Percentiles rank a stretch among this genome's conserved stretches.
phyloP scores from a whole-genome alignment of 1,140 invertebrate genomes.

The Piezodorus guildinii region DNA sequence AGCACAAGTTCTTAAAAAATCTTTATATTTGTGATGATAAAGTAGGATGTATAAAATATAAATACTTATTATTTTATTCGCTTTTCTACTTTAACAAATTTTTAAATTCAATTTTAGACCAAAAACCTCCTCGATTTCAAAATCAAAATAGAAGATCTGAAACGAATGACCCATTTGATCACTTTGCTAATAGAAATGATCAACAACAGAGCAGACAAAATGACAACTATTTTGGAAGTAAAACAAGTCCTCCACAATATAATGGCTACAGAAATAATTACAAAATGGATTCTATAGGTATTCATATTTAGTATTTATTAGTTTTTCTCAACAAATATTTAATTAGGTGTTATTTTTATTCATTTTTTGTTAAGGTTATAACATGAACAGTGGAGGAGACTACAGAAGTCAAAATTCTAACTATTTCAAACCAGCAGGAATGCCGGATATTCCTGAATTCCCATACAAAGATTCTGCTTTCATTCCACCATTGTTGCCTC shows the following conservation, averaged over 20 bases:
- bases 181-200: constrained; percentile 18
- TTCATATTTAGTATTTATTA: neutral
- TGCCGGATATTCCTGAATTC: constrained; percentile 29
- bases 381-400: constrained; percentile 15
- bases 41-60: too few species aligned
- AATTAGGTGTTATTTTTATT: neutral
- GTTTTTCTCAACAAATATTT: neutral
- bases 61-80: too few species aligned
- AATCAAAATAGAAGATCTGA: constrained; percentile 24
- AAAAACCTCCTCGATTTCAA: constrained; percentile 40
- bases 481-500: constrained; percentile 21
- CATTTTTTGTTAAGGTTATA: constrained; percentile 15
- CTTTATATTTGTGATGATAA: too few species aligned
- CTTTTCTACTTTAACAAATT: too few species aligned
- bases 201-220: neutral
- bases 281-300: constrained; percentile 20
- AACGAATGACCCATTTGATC: constrained; percentile 15
- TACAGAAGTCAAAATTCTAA: constrained; percentile 25
- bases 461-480: constrained; percentile 27
- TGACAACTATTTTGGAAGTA: constrained; percentile 17
- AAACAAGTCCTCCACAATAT: neutral
- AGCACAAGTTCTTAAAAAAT: too few species aligned
- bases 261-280: constrained; percentile 20
- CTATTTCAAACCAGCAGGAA: constrained; percentile 25
- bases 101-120: constrained; percentile 26